Evolutionary conservation across 2,888 invertebrate genomes (phyloP), one percentile per base, ranked within the genome.

Genomic region (Drosophila merina): DNA sequence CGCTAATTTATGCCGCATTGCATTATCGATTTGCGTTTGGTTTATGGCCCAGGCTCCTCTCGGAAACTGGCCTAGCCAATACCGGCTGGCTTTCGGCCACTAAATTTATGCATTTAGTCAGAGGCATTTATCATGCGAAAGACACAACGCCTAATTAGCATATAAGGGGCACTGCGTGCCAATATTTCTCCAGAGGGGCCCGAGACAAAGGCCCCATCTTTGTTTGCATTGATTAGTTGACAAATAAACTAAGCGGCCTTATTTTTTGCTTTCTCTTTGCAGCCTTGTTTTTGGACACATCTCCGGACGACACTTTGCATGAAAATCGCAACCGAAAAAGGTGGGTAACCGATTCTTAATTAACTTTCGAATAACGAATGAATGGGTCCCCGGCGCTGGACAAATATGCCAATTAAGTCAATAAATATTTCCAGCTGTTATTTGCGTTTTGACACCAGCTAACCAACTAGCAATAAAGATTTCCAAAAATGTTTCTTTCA

Each of bases 401-500:
- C 66, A 77, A 80, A 84, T 73, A 72, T 80, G 86, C 72, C 69
- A 77, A 74, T 80, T 80, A 66, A 80, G 74, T 83, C 60, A 68
- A 80, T 86, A 82, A 84, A 82, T 80, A 86, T 82, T 86, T 83
- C 63, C 81, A 75, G 69, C 51, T 72, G 70, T 72, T 63, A 66
- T 60, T 81, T 66, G 66, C 75, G 69, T 79, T 82, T 79, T 84
- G 82, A 84, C 87, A 79, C 74, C 74, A 60, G 20, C 1, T 20
- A 20, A 20, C 20, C 20, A 75, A 75, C 74, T 54, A 68, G 72
- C 71, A 76, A 76, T 78, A 76, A 79, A 86, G 81, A 78, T 73
- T 76, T 76, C 54, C 59, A 76, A 77, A 70, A 58, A 75, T 72
- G 62, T 62, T 73, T 75, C 20, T 20, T 60, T 62, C 49, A 68